Conservation (phyloP, 2,888 invertebrate genomes). For the Drosophila yooni region DNA sequence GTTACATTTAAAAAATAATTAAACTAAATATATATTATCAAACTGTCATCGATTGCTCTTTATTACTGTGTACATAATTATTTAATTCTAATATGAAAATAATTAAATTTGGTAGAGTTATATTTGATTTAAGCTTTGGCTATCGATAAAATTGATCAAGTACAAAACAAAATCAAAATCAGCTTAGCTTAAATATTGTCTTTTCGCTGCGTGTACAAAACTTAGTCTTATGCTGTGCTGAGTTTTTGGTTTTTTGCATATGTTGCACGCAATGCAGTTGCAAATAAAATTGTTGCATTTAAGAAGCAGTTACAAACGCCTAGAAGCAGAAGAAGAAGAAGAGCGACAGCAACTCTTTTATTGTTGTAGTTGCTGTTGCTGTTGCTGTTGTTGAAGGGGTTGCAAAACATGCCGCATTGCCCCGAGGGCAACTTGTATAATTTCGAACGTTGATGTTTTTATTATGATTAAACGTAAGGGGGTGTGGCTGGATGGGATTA, state of each 20-base stretch:
- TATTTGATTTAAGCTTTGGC: background rate
- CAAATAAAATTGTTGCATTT: slow-evolving; percentile 81
- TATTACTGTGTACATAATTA: background rate
- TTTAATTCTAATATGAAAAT: too few species aligned
- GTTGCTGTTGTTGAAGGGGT: slow-evolving; percentile 17
- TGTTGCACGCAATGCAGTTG: slow-evolving; percentile 65
- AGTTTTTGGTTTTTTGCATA: slow-evolving; percentile 18
- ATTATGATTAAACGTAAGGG: slow-evolving; percentile 73
- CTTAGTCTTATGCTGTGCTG: slow-evolving; percentile 45
- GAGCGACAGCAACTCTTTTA: slow-evolving; percentile 37
- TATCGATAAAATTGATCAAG: too few species aligned
- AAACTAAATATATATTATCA: background rate
- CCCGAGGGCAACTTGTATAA: slow-evolving; percentile 67
- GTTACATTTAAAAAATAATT: background rate
- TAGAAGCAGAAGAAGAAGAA: slow-evolving; percentile 43
- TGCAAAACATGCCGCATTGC: slow-evolving; percentile 27
- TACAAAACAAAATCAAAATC: background rate
- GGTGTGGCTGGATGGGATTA: slow-evolving; percentile 67
- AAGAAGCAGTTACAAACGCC: slow-evolving; percentile 70
- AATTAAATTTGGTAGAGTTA: background rate
- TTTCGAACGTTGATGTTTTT: slow-evolving; percentile 77
- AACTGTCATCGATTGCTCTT: background rate
- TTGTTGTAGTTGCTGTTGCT: slow-evolving; percentile 16
- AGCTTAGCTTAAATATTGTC: rapidly evolving
- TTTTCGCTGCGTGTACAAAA: slow-evolving; percentile 47